phyloP scores from a whole-genome alignment of 1,140 invertebrate species.

The Drosophila nikananu region DNA sequence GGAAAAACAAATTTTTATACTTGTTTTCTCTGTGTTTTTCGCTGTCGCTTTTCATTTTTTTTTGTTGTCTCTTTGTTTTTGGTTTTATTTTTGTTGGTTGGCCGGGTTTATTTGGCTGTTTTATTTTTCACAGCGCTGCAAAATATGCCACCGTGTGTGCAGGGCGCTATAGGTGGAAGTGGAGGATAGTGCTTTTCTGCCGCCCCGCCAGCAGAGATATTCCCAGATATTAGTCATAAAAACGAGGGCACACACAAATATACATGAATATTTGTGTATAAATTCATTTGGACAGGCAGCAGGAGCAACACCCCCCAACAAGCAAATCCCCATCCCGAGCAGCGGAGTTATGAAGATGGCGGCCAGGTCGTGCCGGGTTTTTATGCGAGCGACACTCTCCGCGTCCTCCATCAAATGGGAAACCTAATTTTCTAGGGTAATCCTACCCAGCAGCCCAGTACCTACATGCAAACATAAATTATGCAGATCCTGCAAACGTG shows the following conservation, averaged over 20 bases:
- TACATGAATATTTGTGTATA: constrained; percentile 44
- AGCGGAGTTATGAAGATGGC: constrained; percentile 76
- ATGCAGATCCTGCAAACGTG: constrained; percentile 85
- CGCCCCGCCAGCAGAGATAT: constrained; percentile 54
- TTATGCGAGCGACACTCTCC: constrained; percentile 76
- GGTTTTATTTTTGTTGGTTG: constrained; percentile 32
- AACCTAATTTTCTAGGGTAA: constrained; percentile 85
- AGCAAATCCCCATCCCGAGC: constrained; percentile 8
- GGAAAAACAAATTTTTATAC: constrained; percentile 84
- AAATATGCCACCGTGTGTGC: constrained; percentile 62
- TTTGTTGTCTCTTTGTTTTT: constrained; percentile 9
- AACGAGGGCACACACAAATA: constrained; percentile 68
- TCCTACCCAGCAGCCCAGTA: constrained; percentile 57
- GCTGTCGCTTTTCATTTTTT: constrained; percentile 20
- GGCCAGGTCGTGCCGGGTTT: constrained; percentile 73
- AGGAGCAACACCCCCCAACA: constrained; percentile 19
- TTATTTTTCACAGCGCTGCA: constrained; percentile 81
- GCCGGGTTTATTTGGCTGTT: constrained; percentile 78
- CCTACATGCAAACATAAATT: constrained; percentile 80
- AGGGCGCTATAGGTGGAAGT: constrained; percentile 17
- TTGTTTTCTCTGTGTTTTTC: constrained; percentile 76
- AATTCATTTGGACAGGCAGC: constrained; percentile 79
- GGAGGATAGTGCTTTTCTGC: constrained; percentile 62
- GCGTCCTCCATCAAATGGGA: constrained; percentile 70
- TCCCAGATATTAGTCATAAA: constrained; percentile 83